A percentile compares a stretch with the other conserved stretches of the same genome.
phyloP scores from a whole-genome alignment of 2,113 vertebrate genomes.

The Alaudala cheleensis region DNA sequence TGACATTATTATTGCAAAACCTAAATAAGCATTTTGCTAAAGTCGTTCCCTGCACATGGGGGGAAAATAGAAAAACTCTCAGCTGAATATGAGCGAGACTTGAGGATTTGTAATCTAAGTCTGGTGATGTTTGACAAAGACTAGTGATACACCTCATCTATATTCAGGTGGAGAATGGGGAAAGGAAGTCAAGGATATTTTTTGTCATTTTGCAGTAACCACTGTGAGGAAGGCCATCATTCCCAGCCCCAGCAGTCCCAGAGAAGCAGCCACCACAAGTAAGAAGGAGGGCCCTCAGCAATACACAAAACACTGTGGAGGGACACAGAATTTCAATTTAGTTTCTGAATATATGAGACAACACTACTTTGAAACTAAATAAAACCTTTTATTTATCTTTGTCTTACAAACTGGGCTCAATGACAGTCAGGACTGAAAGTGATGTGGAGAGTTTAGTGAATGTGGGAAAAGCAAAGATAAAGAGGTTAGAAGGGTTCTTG shows the following conservation, averaged over 20 bases:
- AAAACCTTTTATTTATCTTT: not conserved
- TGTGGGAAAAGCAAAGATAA: not conserved
- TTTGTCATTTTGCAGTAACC: not conserved
- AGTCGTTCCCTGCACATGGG: not conserved
- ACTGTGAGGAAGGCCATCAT: not conserved
- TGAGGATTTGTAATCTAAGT: not conserved
- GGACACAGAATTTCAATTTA: not conserved
- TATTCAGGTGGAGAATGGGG: not conserved
- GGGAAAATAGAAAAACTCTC: not conserved
- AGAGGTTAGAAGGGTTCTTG: not conserved
- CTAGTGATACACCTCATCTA: not conserved
- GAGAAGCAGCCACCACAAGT: not conserved
- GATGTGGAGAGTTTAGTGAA: not conserved
- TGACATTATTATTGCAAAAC: not conserved
- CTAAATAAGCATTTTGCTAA: not conserved
- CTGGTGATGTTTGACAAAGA: not conserved
- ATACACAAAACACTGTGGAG: not conserved
- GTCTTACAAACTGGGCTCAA: not conserved
- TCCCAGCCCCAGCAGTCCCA: not conserved
- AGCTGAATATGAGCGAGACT: not conserved
- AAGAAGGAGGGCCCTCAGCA: not conserved
- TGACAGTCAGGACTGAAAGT: not conserved
- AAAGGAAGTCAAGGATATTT: not conserved
- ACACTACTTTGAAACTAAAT: not conserved
- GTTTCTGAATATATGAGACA: not conserved